Conservation (phyloP, 1,140 invertebrate species). For the Lutraria rhynchaena region DNA sequence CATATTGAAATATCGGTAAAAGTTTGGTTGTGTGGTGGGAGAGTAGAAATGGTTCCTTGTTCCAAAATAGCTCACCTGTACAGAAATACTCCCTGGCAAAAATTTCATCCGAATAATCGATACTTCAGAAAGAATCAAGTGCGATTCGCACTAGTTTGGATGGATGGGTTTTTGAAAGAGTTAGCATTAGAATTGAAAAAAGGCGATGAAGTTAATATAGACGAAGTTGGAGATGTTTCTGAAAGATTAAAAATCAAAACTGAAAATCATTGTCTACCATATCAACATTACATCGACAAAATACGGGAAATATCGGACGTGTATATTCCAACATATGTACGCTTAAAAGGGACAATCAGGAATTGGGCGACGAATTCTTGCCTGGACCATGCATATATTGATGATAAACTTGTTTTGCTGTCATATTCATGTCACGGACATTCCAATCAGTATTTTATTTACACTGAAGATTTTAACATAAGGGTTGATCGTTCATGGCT, state of each 20-base stretch:
- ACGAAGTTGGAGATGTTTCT: constrained; percentile 1
- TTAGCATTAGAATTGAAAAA: constrained; percentile 16
- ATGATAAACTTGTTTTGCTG: background rate
- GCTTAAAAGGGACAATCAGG: background rate
- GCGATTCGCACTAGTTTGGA: constrained; percentile 38
- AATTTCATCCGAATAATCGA: background rate
- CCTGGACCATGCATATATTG: background rate
- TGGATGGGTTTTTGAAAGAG: constrained; percentile 11
- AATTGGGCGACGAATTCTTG: background rate
- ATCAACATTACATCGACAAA: constrained; percentile 28
- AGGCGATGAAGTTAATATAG: background rate
- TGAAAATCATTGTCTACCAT: constrained; percentile 25
- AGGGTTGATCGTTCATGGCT: constrained; percentile 15
- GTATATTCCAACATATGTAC: constrained; percentile 3
- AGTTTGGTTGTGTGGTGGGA: constrained; percentile 98
- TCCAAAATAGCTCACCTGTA: constrained; percentile 94
- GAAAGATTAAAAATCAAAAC: constrained; percentile 9
- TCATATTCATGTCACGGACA: background rate
- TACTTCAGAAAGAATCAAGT: constrained; percentile 26
- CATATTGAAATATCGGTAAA: constrained; percentile 99
- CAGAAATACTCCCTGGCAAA: constrained; percentile 8
- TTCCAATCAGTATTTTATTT: constrained; percentile 28
- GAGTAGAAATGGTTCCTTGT: constrained; percentile 96
- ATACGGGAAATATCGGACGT: constrained; percentile 9
- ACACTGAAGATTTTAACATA: constrained; percentile 27